Base-by-base conservation (phyloP, 2,797 vertebrate genomes). In the Darevskia nairensis region DNA sequence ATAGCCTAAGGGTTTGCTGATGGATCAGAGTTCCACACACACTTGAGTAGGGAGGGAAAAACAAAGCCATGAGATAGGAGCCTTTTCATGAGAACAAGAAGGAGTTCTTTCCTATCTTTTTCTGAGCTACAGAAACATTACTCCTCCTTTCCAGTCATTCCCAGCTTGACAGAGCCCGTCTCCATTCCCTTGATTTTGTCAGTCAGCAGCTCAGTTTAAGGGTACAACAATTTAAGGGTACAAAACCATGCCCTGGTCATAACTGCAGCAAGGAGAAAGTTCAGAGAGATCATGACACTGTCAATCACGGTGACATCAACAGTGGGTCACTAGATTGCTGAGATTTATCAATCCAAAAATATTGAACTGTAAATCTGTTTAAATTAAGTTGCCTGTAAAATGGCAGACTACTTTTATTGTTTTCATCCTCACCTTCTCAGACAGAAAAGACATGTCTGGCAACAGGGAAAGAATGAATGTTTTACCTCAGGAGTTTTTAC, bases 81-180 rank as follows among this genome's bases (percentile, higher is more conserved):
- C 72, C 41, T 19, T 8, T 86, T 44, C 66, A 61, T 89, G 88
- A 87, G 83, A 89, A 84, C 7, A 29, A 91, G 90, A 89, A 32
- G 64, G 25, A 55, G 81, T 72, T 4, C 0, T 9, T 84, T 85
- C 59, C 90, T 25, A 61, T 21, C 59, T 82, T 32, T 5, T 88
- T 83, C 39, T 84, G 32, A 2, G 90, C 32, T 21, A 50, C 86
- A 87, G 50, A 77, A 0, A 0, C 41, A 27, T 80, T 81, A 61
- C 39, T 39, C 35, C 86, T 72, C 21, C 59, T 85, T 91, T 91
- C 82, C 71, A 74, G n/a, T 84, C 35, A 35, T 35, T 35, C 35
- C 35, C 35, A 35, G 35, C 0, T 85, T 93, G 39, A 29, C 39
- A 39, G 15, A 0, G 0, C 25, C 75, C 81, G 17, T 6, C 32